phyloP scores from a whole-genome alignment of 1,140 invertebrate genomes.

The Drosophila asahinai region DNA sequence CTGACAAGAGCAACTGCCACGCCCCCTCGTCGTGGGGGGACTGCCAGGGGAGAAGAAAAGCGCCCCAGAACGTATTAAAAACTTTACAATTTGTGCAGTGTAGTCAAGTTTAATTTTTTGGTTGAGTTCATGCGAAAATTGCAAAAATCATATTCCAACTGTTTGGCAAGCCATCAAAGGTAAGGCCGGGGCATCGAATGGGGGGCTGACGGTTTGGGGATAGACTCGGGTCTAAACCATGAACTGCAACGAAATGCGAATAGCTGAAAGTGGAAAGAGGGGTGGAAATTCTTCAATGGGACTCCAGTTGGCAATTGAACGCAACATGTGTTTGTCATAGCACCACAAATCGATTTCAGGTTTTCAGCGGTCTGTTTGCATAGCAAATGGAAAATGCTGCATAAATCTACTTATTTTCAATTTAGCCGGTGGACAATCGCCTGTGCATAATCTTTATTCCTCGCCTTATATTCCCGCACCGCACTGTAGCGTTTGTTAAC shows the following conservation, averaged over 20 bases:
- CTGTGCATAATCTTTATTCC: slow-evolving; percentile 12
- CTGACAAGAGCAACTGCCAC: slow-evolving; percentile 58
- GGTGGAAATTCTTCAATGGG: slow-evolving; percentile 36
- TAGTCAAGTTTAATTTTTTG: slow-evolving; percentile 83
- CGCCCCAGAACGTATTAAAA: slow-evolving; percentile 74
- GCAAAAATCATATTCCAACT: slow-evolving; percentile 83
- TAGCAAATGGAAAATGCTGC: slow-evolving; percentile 70
- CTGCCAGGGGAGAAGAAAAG: slow-evolving; percentile 9
- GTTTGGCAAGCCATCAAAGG: slow-evolving; percentile 81
- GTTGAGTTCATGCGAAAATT: slow-evolving; percentile 82
- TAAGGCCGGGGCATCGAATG: slow-evolving; percentile 34
- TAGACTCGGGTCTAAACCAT: slow-evolving; percentile 9
- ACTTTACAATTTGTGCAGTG: slow-evolving; percentile 78
- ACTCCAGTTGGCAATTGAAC: slow-evolving; percentile 43
- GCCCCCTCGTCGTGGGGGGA: slow-evolving; percentile 12
- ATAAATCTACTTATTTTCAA: slow-evolving; percentile 32
- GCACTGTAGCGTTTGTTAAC: background rate
- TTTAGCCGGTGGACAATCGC: slow-evolving; percentile 22
- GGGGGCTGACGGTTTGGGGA: background rate
- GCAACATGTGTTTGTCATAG: slow-evolving; percentile 62
- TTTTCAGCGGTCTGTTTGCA: slow-evolving; percentile 58
- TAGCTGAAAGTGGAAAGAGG: slow-evolving; percentile 4
- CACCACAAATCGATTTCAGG: slow-evolving; percentile 25
- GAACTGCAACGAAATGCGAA: slow-evolving; percentile 55
- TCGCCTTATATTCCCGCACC: slow-evolving; percentile 2